These are phyloP conservation scores for Monoplex corrugatus DNA, from an alignment of 2,888 invertebrate genomes.

Conservation along the genomic window DNA sequence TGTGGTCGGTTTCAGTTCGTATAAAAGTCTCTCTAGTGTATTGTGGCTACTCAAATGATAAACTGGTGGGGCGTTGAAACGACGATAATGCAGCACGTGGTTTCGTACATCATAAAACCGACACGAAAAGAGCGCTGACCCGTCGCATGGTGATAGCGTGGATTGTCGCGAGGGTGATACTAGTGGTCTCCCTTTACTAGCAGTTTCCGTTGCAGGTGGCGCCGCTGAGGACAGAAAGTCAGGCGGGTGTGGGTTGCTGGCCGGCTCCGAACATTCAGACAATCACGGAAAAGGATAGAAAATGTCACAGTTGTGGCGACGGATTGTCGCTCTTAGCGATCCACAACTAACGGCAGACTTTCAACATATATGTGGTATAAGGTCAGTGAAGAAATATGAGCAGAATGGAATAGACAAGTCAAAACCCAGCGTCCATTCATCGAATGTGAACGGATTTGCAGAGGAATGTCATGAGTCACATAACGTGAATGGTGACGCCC, in stretches of 20 bases:
- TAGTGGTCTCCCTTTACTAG: constrained; percentile 42
- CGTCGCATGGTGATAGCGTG: not conserved
- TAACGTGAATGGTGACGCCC: not conserved
- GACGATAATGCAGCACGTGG: not conserved
- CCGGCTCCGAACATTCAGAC: constrained; percentile 39
- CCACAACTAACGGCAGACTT: constrained; percentile 89
- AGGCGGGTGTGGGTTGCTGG: constrained; percentile 4
- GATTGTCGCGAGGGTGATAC: constrained; percentile 37
- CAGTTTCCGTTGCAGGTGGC: constrained; percentile 44
- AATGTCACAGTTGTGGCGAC: constrained; percentile 43
- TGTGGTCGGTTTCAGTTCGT: not conserved
- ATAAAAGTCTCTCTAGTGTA: not conserved
- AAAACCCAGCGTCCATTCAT: not conserved
- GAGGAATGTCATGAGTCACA: constrained; percentile 24
- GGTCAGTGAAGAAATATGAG: constrained; percentile 3
- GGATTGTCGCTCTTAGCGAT: constrained; percentile 48
- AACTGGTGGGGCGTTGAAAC: not conserved
- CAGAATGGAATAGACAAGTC: constrained; percentile 27
- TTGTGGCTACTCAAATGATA: not conserved
- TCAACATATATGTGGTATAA: constrained; percentile 90
- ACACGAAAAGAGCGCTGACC: not conserved
- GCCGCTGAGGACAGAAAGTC: constrained; percentile 37
- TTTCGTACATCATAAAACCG: not conserved
- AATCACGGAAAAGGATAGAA: not conserved
- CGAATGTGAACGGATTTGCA: not conserved